Evolutionary conservation across 2,888 invertebrate genomes (phyloP).

Genomic region (Clitarchus hookeri): DNA sequence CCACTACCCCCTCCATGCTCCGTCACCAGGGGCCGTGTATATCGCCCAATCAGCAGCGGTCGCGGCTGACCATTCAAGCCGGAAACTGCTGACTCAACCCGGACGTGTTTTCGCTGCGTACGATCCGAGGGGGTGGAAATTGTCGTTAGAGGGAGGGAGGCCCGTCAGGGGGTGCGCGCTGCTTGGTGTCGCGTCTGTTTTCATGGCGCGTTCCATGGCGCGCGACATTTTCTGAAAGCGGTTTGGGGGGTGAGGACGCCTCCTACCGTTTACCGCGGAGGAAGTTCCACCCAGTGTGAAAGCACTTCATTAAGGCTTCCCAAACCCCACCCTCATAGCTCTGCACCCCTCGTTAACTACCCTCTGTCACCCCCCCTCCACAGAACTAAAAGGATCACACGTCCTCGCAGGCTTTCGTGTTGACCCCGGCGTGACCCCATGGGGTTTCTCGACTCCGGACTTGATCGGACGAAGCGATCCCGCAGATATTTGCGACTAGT

Average conservation of each 20-base stretch:
- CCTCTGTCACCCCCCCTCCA: not conserved
- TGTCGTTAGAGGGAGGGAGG: not conserved
- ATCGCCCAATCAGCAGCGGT: slow-evolving; percentile 14
- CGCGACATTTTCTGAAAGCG: not conserved
- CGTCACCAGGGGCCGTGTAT: not conserved
- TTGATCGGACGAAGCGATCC: too few species aligned
- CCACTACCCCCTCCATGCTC: not conserved
- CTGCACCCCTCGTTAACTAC: not conserved
- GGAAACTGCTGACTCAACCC: not conserved
- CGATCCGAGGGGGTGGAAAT: not conserved
- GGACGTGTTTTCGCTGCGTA: slow-evolving; percentile 8
- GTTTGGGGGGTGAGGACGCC: not conserved
- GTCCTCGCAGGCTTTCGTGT: not conserved
- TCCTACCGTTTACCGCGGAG: not conserved
- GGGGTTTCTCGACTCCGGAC: too few species aligned
- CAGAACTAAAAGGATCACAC: not conserved
- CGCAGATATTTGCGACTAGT: too few species aligned
- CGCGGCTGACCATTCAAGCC: slow-evolving; percentile 2
- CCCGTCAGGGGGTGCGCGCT: not conserved
- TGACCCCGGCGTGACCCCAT: not conserved
- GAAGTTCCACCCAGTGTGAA: not conserved
- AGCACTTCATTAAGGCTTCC: not conserved
- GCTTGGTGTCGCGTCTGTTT: not conserved
- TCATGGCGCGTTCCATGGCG: not conserved
- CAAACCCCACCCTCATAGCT: not conserved